These are phyloP conservation scores for Ariolimax columbianus DNA, from an alignment of 2,888 invertebrate genomes.

Conservation along the genomic window DNA sequence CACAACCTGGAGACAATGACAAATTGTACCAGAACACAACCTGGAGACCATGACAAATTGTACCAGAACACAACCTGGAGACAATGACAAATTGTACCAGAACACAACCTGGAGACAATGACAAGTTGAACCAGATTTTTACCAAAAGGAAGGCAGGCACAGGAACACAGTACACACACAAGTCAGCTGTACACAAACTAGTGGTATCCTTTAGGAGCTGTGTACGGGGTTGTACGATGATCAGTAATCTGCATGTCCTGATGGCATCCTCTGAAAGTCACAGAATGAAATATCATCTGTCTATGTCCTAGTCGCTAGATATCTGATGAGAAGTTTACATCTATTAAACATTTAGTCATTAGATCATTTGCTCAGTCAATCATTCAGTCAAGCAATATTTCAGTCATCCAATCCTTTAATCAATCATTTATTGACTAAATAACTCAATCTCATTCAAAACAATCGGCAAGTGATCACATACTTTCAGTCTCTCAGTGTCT, in stretches of 20 bases:
- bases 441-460: no score
- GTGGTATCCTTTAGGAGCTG: slow-evolving; percentile 60
- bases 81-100: no score
- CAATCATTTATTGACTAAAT: neutral
- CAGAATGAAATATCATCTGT: neutral
- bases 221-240: slow-evolving; percentile 65
- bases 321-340: neutral
- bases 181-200: neutral
- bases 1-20: no score
- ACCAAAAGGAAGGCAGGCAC: no score
- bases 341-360: neutral
- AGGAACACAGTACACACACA: neutral
- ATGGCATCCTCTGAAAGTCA: slow-evolving; percentile 66
- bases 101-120: no score
- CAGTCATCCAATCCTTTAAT: neutral
- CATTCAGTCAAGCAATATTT: no score
- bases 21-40: no score
- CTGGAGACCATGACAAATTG: no score
- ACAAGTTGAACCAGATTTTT: no score
- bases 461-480: no score
- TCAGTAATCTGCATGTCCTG: slow-evolving; percentile 64
- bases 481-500: no score
- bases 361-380: neutral
- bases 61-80: no score
- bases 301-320: neutral